Evolutionary conservation across 2,113 vertebrate species (phyloP), one percentile per base, ranked within the genome.

Genomic region (Plectropomus leopardus): DNA sequence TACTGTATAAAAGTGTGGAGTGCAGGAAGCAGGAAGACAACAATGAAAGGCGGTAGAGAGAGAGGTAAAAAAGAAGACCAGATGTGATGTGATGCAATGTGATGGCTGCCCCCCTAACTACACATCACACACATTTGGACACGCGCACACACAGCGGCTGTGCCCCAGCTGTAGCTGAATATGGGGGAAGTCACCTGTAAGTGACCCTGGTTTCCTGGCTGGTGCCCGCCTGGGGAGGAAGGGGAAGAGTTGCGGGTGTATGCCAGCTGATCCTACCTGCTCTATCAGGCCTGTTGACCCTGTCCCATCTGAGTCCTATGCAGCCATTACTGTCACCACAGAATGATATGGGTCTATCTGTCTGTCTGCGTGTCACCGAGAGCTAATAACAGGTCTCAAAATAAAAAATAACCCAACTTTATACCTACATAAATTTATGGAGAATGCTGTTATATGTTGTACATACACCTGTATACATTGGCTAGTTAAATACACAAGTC

Each of bases 261-360:
- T 58, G 66, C 82, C 88, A 91, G 88, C 89, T 90, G 88, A 91
- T 86, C 78, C 88, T 7, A 84, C 82, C 88, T 83, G 88, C 85
- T 79, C 44, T 7, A 32, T 50, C 66, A 5, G 68, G 70, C 82
- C 86, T 78, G 55, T 44, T 88, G 82, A 83, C 89, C 90, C 32
- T 1, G 21, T 54, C 47, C 45, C 88, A 91, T 66, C 88, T 90
- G 90, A 80, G 80, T 64, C 85, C 82, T 4, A 28, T 63, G 44
- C 48, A 8, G 0, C 72, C 64, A 36, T 68, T 19, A 75, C 58
- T 66, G 86, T 59, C 75, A 53, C 23, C 23, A 24, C 45, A 23
- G 17, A 68, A 24, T 45, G 0, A 44, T 1, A 11, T 17, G 17
- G 28, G 26, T 42, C 26, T 15, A 21, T 72, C 30, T 28, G 30